phyloP scores from a whole-genome alignment of 2,113 vertebrate genomes.

The Loxodonta africana region DNA sequence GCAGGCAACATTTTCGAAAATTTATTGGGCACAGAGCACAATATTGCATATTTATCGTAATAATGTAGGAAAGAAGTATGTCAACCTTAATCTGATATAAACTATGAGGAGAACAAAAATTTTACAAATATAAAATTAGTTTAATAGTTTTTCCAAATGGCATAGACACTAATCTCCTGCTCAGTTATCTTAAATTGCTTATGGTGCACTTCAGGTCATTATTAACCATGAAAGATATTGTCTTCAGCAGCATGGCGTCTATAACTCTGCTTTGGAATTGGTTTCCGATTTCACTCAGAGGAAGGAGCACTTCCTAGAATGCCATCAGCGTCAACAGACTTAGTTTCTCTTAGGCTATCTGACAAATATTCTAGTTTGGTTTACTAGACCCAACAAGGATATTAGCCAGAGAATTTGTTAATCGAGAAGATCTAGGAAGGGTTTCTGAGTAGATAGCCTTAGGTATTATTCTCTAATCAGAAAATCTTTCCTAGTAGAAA shows the following conservation, averaged over 20 bases:
- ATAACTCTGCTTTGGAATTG: not conserved
- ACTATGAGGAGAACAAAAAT: not conserved
- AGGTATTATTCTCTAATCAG: not conserved
- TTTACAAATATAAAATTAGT: constrained; percentile 38
- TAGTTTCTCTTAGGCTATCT: not conserved
- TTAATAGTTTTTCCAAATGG: constrained; percentile 18
- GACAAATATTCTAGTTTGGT: not conserved
- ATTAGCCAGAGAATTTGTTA: not conserved
- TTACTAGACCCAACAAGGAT: not conserved
- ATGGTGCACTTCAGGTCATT: not conserved
- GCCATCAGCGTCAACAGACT: not conserved
- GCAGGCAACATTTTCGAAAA: constrained; percentile 28
- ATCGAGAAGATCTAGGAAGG: constrained; percentile 31
- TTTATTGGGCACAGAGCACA: not conserved
- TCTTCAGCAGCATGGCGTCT: not conserved
- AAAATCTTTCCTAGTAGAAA: constrained; percentile 13
- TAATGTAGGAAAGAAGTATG: not conserved
- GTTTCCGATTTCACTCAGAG: constrained; percentile 41
- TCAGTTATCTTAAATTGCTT: constrained; percentile 48
- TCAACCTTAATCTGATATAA: not conserved
- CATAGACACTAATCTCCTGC: not conserved
- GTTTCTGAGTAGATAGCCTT: not conserved
- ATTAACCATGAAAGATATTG: constrained; percentile 5
- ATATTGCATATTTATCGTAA: not conserved
- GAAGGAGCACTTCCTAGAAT: constrained; percentile 19